Evolutionary conservation across 2,113 vertebrate genomes (phyloP).

Genomic region (Blennius ocellaris): DNA sequence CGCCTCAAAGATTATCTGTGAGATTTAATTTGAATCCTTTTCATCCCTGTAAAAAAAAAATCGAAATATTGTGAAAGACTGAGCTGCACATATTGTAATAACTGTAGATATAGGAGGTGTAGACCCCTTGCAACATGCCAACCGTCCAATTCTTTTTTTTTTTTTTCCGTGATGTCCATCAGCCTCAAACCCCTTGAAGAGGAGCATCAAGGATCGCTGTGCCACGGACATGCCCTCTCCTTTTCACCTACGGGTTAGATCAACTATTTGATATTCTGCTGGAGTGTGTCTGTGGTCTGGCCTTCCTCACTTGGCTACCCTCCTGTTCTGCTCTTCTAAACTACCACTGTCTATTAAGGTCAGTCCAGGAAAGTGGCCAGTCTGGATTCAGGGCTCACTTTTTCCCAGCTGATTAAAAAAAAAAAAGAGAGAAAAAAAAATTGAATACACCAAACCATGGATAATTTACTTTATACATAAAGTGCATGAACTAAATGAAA

Average conservation of each 20-base stretch:
- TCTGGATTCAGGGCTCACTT: constrained; percentile 5
- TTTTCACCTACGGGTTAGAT: constrained; percentile 54
- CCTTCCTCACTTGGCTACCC: constrained; percentile 56
- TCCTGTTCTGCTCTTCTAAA: constrained; percentile 52
- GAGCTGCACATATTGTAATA: constrained; percentile 10
- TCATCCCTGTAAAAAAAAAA: constrained; percentile 22
- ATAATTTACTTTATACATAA: not conserved
- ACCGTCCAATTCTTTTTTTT: not conserved
- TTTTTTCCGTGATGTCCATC: constrained; percentile 48
- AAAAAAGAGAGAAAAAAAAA: no score
- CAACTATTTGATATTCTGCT: constrained; percentile 56
- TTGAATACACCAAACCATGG: no score
- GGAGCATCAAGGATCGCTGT: constrained; percentile 33
- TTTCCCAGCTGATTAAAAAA: no score
- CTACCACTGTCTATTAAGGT: constrained; percentile 53
- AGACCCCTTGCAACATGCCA: not conserved
- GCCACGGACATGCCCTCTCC: constrained; percentile 32
- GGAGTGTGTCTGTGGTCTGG: constrained; percentile 36
- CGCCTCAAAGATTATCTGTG: constrained; percentile 39
- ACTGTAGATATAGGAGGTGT: constrained; percentile 1
- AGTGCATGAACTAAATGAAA: not conserved
- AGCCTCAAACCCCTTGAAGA: constrained; percentile 32
- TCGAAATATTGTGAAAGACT: constrained; percentile 6
- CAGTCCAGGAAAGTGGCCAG: constrained; percentile 23
- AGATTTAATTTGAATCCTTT: constrained; percentile 42